These are phyloP conservation scores for Metellina segmentata DNA, from an alignment of 2,888 invertebrate species.

Conservation along the genomic window DNA sequence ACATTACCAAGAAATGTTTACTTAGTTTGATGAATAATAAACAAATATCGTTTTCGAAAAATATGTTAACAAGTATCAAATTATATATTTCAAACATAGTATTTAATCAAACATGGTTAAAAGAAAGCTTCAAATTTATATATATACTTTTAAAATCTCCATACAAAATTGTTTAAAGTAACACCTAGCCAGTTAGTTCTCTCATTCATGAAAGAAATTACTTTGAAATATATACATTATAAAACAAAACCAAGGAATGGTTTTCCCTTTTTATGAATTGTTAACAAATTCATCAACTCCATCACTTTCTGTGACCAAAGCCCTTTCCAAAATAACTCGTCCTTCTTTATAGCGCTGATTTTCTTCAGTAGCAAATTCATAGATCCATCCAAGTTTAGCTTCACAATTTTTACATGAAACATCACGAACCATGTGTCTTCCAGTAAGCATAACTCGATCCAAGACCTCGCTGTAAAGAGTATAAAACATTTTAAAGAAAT, in stretches of 20 bases:
- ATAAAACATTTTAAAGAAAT: neutral
- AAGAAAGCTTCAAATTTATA: neutral
- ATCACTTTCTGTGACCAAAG: slow-evolving; percentile 97
- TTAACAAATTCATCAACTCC: slow-evolving; percentile 85
- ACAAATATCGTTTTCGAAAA: too few relatives aligned
- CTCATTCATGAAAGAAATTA: neutral
- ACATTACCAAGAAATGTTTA: too few relatives aligned
- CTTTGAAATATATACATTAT: slow-evolving; percentile 7
- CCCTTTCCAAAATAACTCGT: slow-evolving; percentile 91
- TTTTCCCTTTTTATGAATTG: slow-evolving; percentile 34
- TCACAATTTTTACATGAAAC: slow-evolving; percentile 98
- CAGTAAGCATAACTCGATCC: slow-evolving; percentile 98
- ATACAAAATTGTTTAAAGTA: neutral
- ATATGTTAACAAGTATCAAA: too few relatives aligned
- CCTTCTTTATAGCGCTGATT: slow-evolving; percentile 88
- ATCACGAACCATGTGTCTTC: slow-evolving; percentile 98
- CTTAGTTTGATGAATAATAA: too few relatives aligned
- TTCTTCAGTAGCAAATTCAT: slow-evolving; percentile 99
- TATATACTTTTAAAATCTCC: neutral
- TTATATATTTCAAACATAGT: too few relatives aligned
- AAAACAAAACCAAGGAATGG: neutral
- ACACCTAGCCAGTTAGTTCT: neutral
- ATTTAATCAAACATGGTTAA: too few relatives aligned
- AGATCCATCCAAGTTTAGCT: slow-evolving; percentile 98
- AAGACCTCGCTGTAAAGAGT: slow-evolving; percentile 88